Evolutionary conservation across 2,113 vertebrate species (phyloP).

Genomic region (Notothenia rossii): DNA sequence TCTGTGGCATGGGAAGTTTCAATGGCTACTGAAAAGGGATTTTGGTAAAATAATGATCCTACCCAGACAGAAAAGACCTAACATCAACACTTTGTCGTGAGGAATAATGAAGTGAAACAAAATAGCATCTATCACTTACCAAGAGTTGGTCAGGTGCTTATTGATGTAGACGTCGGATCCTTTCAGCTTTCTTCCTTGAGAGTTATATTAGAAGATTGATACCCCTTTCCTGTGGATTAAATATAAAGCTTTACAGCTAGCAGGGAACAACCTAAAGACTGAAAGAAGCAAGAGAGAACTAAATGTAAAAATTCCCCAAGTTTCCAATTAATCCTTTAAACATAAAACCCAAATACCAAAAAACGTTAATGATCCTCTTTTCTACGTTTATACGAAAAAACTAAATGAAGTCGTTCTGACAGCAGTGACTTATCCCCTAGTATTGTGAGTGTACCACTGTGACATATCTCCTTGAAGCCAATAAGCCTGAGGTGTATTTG

Average conservation of each 20-base stretch:
- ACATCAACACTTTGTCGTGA: background rate
- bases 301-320: background rate
- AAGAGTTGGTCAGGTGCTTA: too few species aligned
- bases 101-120: background rate
- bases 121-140: background rate
- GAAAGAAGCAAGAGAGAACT: background rate
- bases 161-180: too few species aligned
- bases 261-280: too few species aligned
- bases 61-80: background rate
- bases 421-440: background rate
- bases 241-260: too few species aligned
- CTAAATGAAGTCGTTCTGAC: background rate
- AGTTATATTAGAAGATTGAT: background rate
- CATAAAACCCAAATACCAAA: background rate
- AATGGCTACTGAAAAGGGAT: background rate
- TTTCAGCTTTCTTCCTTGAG: background rate
- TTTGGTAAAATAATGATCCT: background rate
- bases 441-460: background rate
- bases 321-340: background rate
- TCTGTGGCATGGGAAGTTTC: background rate
- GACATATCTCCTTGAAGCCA: constrained; percentile 17
- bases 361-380: too few species aligned
- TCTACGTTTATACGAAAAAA: too few species aligned
- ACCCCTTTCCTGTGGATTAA: too few species aligned
- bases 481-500: background rate